phyloP scores from a whole-genome alignment of 2,113 vertebrate species.

The Hipposideros armiger region DNA sequence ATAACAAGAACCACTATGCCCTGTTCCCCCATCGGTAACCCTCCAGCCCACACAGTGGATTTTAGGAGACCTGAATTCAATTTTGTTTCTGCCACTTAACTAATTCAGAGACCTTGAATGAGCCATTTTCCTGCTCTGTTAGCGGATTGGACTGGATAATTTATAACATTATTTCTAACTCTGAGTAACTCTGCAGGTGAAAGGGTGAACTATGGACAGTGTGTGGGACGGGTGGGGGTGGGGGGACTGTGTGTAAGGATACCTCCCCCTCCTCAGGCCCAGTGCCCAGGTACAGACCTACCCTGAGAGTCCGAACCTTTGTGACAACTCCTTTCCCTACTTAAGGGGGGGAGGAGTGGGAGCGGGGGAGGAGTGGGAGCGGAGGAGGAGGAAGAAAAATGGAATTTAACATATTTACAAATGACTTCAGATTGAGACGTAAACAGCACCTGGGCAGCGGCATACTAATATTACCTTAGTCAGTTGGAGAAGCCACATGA shows the following conservation, averaged over 20 bases:
- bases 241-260: background rate
- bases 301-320: conserved; percentile 6
- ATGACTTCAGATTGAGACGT: background rate
- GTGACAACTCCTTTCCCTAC: background rate
- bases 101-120: conserved; percentile 16
- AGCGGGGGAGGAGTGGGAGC: background rate
- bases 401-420: conserved; percentile 3
- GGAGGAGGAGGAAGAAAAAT: background rate
- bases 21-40: background rate
- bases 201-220: background rate
- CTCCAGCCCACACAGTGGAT: background rate
- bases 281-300: background rate
- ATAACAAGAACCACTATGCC: background rate
- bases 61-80: background rate
- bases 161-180: background rate
- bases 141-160: background rate
- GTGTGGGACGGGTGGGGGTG: background rate
- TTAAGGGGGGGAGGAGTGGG: background rate
- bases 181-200: background rate
- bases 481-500: background rate
- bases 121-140: conserved; percentile 27
- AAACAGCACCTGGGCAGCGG: background rate
- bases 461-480: background rate
- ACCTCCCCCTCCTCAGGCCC: background rate
- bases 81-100: background rate